Percentiles rank a stretch among this genome's conserved stretches.
Conservation (phyloP, 2,113 vertebrate genomes). For the Gambusia affinis region DNA sequence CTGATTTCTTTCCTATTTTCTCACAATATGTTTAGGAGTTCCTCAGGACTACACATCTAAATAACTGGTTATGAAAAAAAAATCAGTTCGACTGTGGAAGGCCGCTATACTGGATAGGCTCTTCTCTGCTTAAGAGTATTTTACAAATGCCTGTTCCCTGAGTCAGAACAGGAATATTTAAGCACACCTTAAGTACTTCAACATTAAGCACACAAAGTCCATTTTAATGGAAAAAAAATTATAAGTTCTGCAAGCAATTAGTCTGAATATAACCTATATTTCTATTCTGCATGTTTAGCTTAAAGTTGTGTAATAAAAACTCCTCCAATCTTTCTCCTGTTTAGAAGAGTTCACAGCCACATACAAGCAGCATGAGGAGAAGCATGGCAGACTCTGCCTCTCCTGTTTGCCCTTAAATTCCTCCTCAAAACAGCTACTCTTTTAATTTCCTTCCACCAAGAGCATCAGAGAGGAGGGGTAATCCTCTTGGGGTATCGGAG, state of each 20-base stretch:
- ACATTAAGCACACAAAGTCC: too few species aligned
- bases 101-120: background rate
- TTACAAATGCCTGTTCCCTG: too few species aligned
- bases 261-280: too few species aligned
- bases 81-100: background rate
- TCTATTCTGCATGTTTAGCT: too few species aligned
- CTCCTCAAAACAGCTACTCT: conserved; percentile 44
- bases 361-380: conserved; percentile 26
- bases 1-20: background rate
- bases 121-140: too few species aligned
- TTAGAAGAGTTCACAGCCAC: background rate
- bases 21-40: background rate
- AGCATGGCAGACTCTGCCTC: conserved; percentile 11
- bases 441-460: conserved; percentile 67
- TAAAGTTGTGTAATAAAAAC: too few species aligned
- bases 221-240: too few species aligned
- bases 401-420: conserved; percentile 35
- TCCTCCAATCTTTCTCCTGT: too few species aligned
- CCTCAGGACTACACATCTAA: background rate
- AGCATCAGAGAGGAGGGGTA: conserved; percentile 14
- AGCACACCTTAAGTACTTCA: too few species aligned
- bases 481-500: conserved; percentile 44
- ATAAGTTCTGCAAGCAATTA: too few species aligned
- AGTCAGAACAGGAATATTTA: too few species aligned
- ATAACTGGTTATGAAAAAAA: background rate